Percentiles rank a stretch among this genome's conserved stretches.
phyloP scores from a whole-genome alignment of 2,797 vertebrate genomes.

The Peromyscus aztecus region DNA sequence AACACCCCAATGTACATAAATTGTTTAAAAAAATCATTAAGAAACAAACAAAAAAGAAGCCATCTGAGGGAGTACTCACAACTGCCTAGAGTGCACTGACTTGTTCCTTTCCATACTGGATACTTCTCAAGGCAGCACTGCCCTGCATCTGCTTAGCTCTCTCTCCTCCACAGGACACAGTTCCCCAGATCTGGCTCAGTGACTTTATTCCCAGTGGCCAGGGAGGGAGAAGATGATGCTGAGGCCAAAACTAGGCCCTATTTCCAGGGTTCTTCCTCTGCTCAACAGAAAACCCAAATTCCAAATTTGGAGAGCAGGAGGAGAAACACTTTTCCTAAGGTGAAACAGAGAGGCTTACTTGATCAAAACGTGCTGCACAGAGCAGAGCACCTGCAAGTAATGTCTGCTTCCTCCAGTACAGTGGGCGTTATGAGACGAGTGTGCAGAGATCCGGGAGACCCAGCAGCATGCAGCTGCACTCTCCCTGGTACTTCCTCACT shows the following conservation, averaged over 20 bases:
- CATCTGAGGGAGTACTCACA: background rate
- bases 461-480: rapidly evolving
- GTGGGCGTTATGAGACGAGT: background rate
- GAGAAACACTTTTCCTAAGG: background rate
- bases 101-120: background rate
- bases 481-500: background rate
- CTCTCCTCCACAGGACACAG: background rate
- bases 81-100: rapidly evolving
- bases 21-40: background rate
- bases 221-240: background rate
- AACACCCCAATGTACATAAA: background rate
- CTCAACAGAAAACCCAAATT: background rate
- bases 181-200: background rate
- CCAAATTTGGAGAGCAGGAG: background rate
- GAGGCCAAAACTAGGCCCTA: background rate
- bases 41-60: no score
- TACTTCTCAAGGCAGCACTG: background rate
- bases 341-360: background rate
- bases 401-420: background rate
- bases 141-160: background rate
- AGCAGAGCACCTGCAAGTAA: background rate
- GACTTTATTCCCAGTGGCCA: background rate
- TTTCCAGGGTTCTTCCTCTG: background rate
- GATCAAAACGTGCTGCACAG: background rate
- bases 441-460: background rate